Base-by-base conservation (phyloP, 2,888 invertebrate species). In the Acronicta leporina region DNA sequence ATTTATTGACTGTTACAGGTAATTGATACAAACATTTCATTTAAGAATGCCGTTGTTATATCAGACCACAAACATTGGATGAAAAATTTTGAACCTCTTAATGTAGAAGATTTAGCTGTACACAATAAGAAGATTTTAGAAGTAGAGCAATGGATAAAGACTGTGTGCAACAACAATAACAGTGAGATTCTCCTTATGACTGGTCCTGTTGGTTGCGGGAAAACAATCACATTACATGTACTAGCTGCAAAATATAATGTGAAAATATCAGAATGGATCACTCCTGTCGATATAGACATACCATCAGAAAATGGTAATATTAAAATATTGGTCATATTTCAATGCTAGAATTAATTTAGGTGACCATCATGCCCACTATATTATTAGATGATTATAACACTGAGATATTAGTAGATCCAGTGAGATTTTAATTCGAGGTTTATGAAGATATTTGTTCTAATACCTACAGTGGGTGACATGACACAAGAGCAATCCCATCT, bases 191-290 rank as follows among this genome's bases (percentile, higher is more conserved):
- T 98, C 41, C 85, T 98, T 5, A 75, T 98, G 20, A 96, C 96
- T 8, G 98, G 98, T 0, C 97, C 98, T 20, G 96, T 98, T 0
- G 98, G 98, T 0, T 96, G 96, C 83, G 98, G 98, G 0, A 98
- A 98, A 92, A 97, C 98, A 1, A 95, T 96, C 0, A 96, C 97
- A 0, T 76, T 98, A 0, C 95, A 94, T 59, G 94, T 96, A 9
- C 75, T 98, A 10, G 96, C 97, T 38, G 93, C 95, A 55, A 95
- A 96, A 75, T 87, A 96, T 66, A 92, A 94, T 30, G 89, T 95
- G 35, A 95, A 95, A 75, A 81, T 97, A 38, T 92, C 95, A 35
- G 98, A 98, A 88, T 98, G 98, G 98, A 96, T 96, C 25, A 98
- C 97, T 77, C 98, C 98, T 6, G 76, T 96, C 10, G 97, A 97